phyloP scores from a whole-genome alignment of 1,140 invertebrate species.

The Bombus affinis region DNA sequence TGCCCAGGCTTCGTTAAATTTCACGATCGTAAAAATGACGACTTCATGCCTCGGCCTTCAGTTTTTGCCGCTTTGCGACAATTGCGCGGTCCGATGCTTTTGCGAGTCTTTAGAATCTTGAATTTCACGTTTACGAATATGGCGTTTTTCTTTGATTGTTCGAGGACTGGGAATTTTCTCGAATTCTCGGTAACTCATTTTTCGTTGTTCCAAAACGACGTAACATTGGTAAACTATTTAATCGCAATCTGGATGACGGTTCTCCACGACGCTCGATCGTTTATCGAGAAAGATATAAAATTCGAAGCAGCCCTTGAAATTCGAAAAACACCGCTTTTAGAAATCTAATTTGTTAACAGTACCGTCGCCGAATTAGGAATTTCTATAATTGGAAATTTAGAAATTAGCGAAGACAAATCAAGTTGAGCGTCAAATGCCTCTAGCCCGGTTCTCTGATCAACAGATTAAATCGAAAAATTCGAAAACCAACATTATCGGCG shows the following conservation, averaged over 20 bases:
- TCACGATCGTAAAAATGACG: conserved; percentile 68
- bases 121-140: not conserved
- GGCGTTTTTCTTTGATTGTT: not conserved
- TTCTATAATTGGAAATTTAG: too few species aligned
- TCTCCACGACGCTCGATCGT: too few species aligned
- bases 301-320: too few species aligned
- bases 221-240: too few species aligned
- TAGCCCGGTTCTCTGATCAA: too few species aligned
- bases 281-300: not conserved
- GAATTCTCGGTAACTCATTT: too few species aligned
- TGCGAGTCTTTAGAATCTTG: not conserved
- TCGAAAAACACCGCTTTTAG: not conserved
- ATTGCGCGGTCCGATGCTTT: not conserved
- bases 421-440: too few species aligned
- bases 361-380: accelerated
- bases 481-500: not conserved
- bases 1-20: conserved; percentile 58
- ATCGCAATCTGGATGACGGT: too few species aligned
- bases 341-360: not conserved
- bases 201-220: too few species aligned
- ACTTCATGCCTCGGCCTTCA: conserved; percentile 46
- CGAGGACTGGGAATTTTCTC: too few species aligned
- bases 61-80: conserved; percentile 17
- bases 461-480: too few species aligned
- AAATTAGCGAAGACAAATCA: too few species aligned